A percentile compares a stretch with the other conserved stretches of the same genome.
These are phyloP conservation scores for Atrina japonica DNA, from an alignment of 2,888 invertebrate species.

Conservation along the genomic window DNA sequence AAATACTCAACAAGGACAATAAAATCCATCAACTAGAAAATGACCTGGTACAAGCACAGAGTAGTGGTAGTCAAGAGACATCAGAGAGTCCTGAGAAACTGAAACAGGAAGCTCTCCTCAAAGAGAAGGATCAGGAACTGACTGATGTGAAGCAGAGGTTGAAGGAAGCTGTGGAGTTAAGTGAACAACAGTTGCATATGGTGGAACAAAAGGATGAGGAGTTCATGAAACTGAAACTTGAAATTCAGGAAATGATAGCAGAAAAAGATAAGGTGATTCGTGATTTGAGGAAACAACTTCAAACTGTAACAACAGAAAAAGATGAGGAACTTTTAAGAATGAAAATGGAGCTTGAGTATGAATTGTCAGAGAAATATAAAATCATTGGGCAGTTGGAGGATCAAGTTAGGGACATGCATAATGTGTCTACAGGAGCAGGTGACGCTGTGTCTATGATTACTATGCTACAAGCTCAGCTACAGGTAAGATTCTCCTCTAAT, in stretches of 20 bases:
- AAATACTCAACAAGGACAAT: background rate
- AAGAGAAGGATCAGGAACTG: conserved; percentile 47
- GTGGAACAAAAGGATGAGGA: conserved; percentile 61
- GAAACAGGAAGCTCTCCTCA: conserved; percentile 13
- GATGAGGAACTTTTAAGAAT: conserved; percentile 19
- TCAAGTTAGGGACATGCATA: conserved; percentile 12
- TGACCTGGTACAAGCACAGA: too few species aligned
- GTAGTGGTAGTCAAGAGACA: too few species aligned
- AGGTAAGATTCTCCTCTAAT: too few species aligned
- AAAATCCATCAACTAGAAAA: conserved; percentile 14
- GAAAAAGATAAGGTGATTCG: conserved; percentile 51
- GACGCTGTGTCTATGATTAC: conserved; percentile 26
- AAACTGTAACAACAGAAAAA: conserved; percentile 4
- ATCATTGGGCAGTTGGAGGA: conserved; percentile 25
- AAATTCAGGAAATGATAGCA: conserved; percentile 56
- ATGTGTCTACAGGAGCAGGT: conserved; percentile 17
- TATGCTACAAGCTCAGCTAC: conserved; percentile 16
- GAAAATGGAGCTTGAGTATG: conserved; percentile 38
- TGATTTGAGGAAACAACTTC: conserved; percentile 31
- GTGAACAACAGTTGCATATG: conserved; percentile 56
- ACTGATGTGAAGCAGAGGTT: conserved; percentile 56
- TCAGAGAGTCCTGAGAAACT: background rate
- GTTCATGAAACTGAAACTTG: conserved; percentile 57
- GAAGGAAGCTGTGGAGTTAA: conserved; percentile 58
- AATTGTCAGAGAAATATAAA: conserved; percentile 12